Evolutionary conservation across 2,888 invertebrate genomes (phyloP).

Genomic region (Fragum fragum): DNA sequence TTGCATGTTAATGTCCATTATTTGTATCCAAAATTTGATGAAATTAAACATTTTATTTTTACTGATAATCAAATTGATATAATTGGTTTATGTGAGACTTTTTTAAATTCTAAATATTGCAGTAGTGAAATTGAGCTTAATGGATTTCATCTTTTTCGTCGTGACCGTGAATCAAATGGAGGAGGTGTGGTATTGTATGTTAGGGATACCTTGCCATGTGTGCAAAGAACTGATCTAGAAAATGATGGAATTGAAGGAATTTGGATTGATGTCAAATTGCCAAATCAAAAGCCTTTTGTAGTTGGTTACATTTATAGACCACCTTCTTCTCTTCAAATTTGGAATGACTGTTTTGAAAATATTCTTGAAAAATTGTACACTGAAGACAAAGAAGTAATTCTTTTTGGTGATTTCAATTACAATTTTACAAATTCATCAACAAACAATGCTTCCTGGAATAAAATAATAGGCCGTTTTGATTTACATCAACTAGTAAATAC

Average conservation of each 20-base stretch:
- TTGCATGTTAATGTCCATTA: conserved; percentile 19
- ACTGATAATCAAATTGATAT: neutral
- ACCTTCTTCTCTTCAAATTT: conserved; percentile 9
- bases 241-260: neutral
- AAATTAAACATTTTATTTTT: neutral
- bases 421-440: neutral
- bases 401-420: neutral
- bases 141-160: conserved; percentile 1
- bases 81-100: neutral
- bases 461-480: neutral
- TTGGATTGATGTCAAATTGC: conserved; percentile 19
- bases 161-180: conserved; percentile 10
- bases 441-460: neutral
- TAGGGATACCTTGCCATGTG: neutral
- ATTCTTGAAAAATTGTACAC: neutral
- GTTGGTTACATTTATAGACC: conserved; percentile 7
- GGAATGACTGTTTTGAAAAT: neutral
- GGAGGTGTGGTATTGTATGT: conserved; percentile 15
- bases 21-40: conserved; percentile 22
- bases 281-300: conserved; percentile 18
- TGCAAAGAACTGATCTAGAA: neutral
- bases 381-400: neutral
- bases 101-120: neutral
- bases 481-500: neutral
- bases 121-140: neutral